phyloP scores from a whole-genome alignment of 2,888 invertebrate species.

The Caenorhabditis macrosperma region DNA sequence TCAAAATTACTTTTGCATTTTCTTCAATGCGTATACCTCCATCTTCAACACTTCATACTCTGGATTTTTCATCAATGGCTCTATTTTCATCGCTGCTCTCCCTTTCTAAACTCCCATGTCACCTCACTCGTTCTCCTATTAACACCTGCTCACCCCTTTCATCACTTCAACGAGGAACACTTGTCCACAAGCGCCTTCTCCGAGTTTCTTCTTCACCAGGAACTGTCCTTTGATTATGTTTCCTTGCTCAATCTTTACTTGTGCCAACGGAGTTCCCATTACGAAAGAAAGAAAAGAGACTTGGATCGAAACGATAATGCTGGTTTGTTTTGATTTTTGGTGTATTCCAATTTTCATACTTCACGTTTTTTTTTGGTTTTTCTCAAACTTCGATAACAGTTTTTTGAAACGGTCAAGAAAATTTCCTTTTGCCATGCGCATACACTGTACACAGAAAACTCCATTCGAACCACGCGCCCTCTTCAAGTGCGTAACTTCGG shows the following conservation, averaged over 20 bases:
- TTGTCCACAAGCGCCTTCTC: conserved; percentile 73
- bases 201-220: conserved; percentile 72
- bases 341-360: no score
- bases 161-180: conserved; percentile 58
- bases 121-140: background rate
- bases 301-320: background rate
- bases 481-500: conserved; percentile 5
- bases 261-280: conserved; percentile 68
- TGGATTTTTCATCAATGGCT: conserved; percentile 70
- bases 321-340: no score
- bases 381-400: conserved; percentile 30
- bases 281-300: background rate
- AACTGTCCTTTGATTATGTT: conserved; percentile 66
- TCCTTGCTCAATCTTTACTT: conserved; percentile 63
- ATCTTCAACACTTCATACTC: conserved; percentile 78
- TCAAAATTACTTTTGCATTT: conserved; percentile 69
- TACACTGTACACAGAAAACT: background rate
- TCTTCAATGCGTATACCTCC: conserved; percentile 73
- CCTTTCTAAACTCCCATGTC: conserved; percentile 30
- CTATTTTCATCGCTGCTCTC: conserved; percentile 73
- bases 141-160: conserved; percentile 24
- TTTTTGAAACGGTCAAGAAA: no score
- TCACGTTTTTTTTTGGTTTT: background rate
- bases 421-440: conserved; percentile 4
- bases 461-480: background rate